Conservation (phyloP, 2,113 vertebrate species). For the Phalacrocorax pelagicus region DNA sequence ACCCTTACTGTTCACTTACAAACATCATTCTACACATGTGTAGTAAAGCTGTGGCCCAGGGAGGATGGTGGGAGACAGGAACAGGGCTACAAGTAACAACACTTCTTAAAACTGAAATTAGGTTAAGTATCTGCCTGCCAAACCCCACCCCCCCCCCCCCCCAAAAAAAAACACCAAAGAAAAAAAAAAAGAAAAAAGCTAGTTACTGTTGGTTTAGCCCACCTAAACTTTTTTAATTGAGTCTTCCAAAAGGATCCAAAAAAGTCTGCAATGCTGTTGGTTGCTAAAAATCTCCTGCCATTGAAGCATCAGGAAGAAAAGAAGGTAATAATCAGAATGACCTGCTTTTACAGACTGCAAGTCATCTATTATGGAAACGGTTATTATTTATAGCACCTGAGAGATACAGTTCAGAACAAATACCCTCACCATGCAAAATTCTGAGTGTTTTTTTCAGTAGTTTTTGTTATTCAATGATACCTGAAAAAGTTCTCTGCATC, state of each 20-base stretch:
- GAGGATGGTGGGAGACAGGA: not conserved
- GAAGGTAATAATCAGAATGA: not conserved
- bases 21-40: not conserved
- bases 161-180: too few species aligned
- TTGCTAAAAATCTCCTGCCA: not conserved
- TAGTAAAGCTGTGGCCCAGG: not conserved
- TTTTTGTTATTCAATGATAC: not conserved
- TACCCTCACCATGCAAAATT: not conserved
- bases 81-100: not conserved
- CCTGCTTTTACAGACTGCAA: conserved; percentile 35
- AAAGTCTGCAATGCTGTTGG: not conserved
- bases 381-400: conserved; percentile 35
- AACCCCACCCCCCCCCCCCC: too few species aligned
- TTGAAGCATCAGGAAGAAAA: not conserved
- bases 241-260: not conserved
- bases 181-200: not conserved
- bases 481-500: not conserved
- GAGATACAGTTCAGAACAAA: not conserved
- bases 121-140: not conserved
- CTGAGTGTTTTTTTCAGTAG: not conserved
- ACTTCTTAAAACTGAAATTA: not conserved
- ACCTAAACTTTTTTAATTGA: not conserved
- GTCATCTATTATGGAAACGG: conserved; percentile 45
- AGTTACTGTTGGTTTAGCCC: not conserved
- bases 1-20: not conserved